A percentile compares a stretch with the other conserved stretches of the same genome.
Conservation (phyloP, 92 coral and sea anemone genomes). For the Paramuricea clavata region DNA sequence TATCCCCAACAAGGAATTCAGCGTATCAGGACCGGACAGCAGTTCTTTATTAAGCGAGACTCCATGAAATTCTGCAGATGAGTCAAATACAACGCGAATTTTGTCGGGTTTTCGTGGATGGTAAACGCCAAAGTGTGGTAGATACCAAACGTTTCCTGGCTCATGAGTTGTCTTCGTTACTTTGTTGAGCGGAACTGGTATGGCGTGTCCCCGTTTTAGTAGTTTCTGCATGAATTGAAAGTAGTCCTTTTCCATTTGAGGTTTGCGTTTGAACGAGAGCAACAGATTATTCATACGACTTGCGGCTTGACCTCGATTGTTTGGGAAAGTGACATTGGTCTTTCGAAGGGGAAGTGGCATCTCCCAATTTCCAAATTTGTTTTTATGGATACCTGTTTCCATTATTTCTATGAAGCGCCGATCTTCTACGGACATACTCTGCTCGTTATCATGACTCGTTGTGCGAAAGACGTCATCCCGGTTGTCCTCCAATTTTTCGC, state of each 20-base stretch:
- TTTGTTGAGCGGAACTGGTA: background rate
- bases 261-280: background rate
- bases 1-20: no score
- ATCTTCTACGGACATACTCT: conserved; percentile 43
- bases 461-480: conserved; percentile 34
- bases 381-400: conserved; percentile 40
- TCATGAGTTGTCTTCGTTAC: background rate
- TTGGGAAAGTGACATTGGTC: background rate
- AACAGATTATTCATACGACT: background rate
- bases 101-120: no score
- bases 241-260: conserved; percentile 24
- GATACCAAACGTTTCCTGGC: background rate
- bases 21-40: no score
- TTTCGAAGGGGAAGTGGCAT: conserved; percentile 55
- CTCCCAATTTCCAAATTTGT: conserved; percentile 52
- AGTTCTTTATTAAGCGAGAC: no score
- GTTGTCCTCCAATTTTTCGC: background rate
- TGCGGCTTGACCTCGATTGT: conserved; percentile 16
- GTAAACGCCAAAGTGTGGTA: no score
- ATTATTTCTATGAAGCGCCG: conserved; percentile 39
- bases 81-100: no score
- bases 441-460: conserved; percentile 42
- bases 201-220: conserved; percentile 1
- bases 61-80: no score
- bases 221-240: no score